Base-by-base conservation (phyloP, 2,888 invertebrate species). In the Frankliniella intonsa region DNA sequence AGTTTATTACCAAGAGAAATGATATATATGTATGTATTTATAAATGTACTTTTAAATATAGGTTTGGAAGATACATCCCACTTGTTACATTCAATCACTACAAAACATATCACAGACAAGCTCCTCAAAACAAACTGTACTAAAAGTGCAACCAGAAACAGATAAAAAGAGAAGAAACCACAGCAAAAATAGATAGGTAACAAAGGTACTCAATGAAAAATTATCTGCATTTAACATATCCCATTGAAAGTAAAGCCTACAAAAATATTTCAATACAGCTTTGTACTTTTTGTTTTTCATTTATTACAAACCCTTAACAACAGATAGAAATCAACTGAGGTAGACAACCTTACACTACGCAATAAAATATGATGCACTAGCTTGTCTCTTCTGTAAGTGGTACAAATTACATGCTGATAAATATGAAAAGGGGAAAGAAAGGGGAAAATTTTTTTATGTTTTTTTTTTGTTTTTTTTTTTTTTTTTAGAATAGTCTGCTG, bases 101-200 rank as follows among this genome's bases (percentile, higher is more conserved):
- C 69, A 76, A 76, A 76, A 76, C 69, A 76, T 76, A 76, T 76
- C 69, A 76, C 69, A 76, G 69, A 76, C 69, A 76, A 76, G 69
- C 69, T 76, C 69, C 69, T 76, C 69, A 25, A 76, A 55, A 55
- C 19, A 55, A 25, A 76, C 69, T 76, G 69, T 76, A 76, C 69
- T 76, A 76, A 25, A 76, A 25, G 69, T 76, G 69, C 69, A 76
- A 76, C 69, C 25, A 25, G 69, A 25, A 25, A 55, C 19, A 12
- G 55, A 55, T 5, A 76, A 25, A 22, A 25, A 25, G 25, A 25
- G 25, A 25, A 76, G 12, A 76, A 76, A 76, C 22, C 22, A 76
- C 69, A 76, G 69, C 69, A 76, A 76, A 76, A 76, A 76, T 76
- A 76, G 9, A 76, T 76, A 25, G 25, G 22, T 76, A 22, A 76